Evolutionary conservation across 2,797 vertebrate species (phyloP), one percentile per base, ranked within the genome.

Genomic region (Yasuhikotakia modesta): DNA sequence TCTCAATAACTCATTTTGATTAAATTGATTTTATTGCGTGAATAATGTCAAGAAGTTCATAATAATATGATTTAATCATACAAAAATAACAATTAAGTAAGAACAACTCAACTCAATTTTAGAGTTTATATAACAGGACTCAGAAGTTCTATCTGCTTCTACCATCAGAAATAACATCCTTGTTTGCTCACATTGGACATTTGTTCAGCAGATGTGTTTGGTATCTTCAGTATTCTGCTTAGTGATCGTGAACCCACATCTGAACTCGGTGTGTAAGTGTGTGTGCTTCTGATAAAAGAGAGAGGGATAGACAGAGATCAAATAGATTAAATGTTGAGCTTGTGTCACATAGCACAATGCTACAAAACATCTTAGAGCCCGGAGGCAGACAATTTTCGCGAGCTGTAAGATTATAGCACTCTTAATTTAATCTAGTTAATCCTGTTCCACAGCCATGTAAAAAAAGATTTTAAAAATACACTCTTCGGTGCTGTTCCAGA

Each of bases 271-370:
- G 7, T 60, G 22, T 21, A n/a, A 61, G 24, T 5, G 64, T 21
- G 19, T 39, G 57, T 61, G 69, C 53, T 10, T 60, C 77, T 12
- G 17, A 52, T 19, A 39, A 3, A 21, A 83, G 4, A 13, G 27
- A 39, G 46, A 11, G 70, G 39, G 60, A 17, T 67, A 14, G 63
- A 55, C n/a, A 68, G 22, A 13, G 48, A 61, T 22, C 7, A 52
- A 5, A 35, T 69, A 52, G 30, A 76, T 52, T 21, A 53, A 81
- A 76, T 39, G 80, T 45, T 58, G 50, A 60, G 76, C 68, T 78
- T 67, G 46, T 86, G 80, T 85, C 75, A 83, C 61, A 76, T 76
- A 73, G 79, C 52, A 75, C 74, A 78, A 30, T 61, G 13, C 67
- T 61, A 13, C 68, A 82, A 46, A 65, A 73, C 74, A 84, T 78